phyloP scores from a whole-genome alignment of 1,140 invertebrate species.

The Ridgeia piscesae region DNA sequence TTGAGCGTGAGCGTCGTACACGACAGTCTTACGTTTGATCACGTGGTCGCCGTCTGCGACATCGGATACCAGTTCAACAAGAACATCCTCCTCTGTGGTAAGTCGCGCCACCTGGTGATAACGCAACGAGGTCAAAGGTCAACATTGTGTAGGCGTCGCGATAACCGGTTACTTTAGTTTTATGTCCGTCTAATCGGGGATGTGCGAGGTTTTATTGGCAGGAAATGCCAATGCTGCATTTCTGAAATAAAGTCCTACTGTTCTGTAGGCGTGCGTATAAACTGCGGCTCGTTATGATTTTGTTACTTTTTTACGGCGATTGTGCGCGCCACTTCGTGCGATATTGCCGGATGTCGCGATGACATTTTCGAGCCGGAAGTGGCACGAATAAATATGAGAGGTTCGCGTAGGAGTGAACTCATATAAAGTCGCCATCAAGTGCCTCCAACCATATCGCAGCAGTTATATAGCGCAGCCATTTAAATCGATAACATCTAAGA shows the following conservation, averaged over 20 bases:
- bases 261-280: neutral
- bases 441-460: neutral
- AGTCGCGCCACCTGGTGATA: conserved; percentile 5
- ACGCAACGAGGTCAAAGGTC: neutral
- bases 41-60: conserved; percentile 17
- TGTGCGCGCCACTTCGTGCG: neutral
- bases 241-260: neutral
- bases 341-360: neutral
- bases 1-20: neutral
- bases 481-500: neutral
- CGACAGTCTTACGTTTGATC: conserved; percentile 15
- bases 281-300: neutral
- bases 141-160: neutral
- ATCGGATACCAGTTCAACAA: conserved; percentile 25
- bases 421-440: neutral
- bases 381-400: neutral
- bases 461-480: neutral
- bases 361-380: neutral
- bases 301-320: neutral
- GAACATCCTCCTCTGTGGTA: conserved; percentile 23
- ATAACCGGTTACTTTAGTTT: neutral
- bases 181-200: neutral
- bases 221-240: neutral
- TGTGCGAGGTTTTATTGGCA: neutral
- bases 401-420: neutral